Evolutionary conservation across 2,113 vertebrate genomes (phyloP).

Genomic region (Emydocephalus ijimae): DNA sequence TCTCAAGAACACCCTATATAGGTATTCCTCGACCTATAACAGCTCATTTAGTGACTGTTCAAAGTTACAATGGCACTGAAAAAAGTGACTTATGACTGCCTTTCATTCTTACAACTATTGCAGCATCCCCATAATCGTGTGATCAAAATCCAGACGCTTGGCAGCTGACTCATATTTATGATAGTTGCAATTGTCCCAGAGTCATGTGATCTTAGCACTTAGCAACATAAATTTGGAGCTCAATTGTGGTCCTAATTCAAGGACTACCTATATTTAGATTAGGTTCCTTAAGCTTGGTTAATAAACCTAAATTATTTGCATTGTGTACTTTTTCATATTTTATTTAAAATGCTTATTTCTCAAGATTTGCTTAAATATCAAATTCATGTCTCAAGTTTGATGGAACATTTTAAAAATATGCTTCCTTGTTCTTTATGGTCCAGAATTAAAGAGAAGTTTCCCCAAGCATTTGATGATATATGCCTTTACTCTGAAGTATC

Average conservation of each 20-base stretch:
- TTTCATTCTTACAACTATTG: not conserved
- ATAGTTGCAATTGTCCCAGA: not conserved
- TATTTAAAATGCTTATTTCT: not conserved
- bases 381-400: not conserved
- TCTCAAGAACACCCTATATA: not conserved
- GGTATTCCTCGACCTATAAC: not conserved
- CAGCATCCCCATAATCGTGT: not conserved
- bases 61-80: not conserved
- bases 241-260: not conserved
- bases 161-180: not conserved
- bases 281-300: not conserved
- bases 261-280: not conserved
- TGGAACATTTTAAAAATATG: not conserved
- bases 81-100: not conserved
- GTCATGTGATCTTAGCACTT: not conserved
- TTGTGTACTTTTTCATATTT: not conserved
- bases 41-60: not conserved
- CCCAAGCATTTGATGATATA: conserved; percentile 96
- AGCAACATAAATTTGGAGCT: not conserved
- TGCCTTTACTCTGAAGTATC: conserved; percentile 98
- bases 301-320: not conserved
- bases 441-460: conserved; percentile 98
- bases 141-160: not conserved
- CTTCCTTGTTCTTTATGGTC: conserved; percentile 27
- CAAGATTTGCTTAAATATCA: not conserved